These are phyloP conservation scores for Ceratina calcarata DNA, from an alignment of 1,140 invertebrate genomes.

Conservation along the genomic window DNA sequence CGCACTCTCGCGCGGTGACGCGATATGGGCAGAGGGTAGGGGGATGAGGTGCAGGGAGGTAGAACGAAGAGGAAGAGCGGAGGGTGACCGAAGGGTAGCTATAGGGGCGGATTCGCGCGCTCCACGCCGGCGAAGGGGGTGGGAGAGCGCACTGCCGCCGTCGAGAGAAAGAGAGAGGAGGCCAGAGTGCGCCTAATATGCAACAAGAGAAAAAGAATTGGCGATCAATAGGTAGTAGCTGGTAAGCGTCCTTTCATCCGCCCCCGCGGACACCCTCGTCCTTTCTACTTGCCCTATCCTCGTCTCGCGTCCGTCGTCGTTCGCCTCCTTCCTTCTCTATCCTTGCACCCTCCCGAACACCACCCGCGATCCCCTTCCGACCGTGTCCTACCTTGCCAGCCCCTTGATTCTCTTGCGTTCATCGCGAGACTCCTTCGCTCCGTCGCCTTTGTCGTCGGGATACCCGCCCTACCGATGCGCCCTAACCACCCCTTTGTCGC, in stretches of 20 bases:
- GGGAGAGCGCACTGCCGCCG: constrained; percentile 43
- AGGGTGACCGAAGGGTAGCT: constrained; percentile 56
- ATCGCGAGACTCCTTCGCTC: constrained; percentile 62
- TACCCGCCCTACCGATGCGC: constrained; percentile 57
- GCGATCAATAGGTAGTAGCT: constrained; percentile 81
- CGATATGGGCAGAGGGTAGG: constrained; percentile 58
- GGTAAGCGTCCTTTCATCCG: constrained; percentile 80
- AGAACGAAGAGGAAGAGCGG: constrained; percentile 41
- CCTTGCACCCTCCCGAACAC: constrained; percentile 47
- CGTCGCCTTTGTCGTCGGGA: constrained; percentile 60
- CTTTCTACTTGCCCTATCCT: constrained; percentile 71
- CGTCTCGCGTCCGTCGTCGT: constrained; percentile 52
- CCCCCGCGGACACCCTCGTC: constrained; percentile 73
- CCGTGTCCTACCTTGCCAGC: constrained; percentile 43
- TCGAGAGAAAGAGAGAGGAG: constrained; percentile 65
- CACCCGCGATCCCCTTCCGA: constrained; percentile 29
- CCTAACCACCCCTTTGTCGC: constrained; percentile 42
- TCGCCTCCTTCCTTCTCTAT: constrained; percentile 63
- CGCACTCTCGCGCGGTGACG: constrained; percentile 63
- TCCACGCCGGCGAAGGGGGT: constrained; percentile 57
- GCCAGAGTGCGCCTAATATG: constrained; percentile 79
- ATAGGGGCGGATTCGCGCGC: constrained; percentile 75
- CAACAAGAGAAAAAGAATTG: constrained; percentile 81
- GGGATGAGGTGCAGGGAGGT: constrained; percentile 22
- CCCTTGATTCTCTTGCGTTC: constrained; percentile 58